Evolutionary conservation across 2,888 invertebrate species (phyloP), one percentile per base, ranked within the genome.

Genomic region (Zhuqinia jingwanae): DNA sequence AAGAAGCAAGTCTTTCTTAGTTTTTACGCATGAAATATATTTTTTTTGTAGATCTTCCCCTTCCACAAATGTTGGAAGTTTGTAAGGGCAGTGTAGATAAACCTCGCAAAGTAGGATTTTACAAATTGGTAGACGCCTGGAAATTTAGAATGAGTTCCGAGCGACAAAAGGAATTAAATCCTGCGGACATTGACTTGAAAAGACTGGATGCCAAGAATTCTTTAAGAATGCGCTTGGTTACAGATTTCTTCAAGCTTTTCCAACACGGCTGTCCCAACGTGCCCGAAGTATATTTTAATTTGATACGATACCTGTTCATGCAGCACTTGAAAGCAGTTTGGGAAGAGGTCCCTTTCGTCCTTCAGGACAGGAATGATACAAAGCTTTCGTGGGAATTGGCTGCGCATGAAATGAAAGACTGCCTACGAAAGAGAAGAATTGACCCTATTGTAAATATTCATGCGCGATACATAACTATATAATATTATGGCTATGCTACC

Each of bases 51-150:
- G 85, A 73, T 60, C 22, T 85, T 2, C 36, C 65, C 20, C 78
- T 85, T 1, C 78, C 78, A 11, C 50, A 58, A 15, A 22, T 85
- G 1, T 27, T 10, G 6, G 50, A 56, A 6, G 15, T 85, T 11
- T 85, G 85, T 60, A n/a, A 56, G 0, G 73, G 30, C 6, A 50
- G 45, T n/a, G 47, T 73, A 1, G 85, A 85, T 50, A 20, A 42
- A 0, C 45, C 47, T 0, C 53, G 58, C 3, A 85, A 85, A 50
- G 1, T 73, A 1, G 85, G 85, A 11, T 85, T 85, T 42, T 27
- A 47, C 15, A 78, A 60, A 53, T 73, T 85, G 8, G 8, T 85
- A 25, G 85, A 85, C 36, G 78, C 73, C 0, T 85, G 85, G 85
- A 85, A 70, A 47, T 85, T 60, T n/a, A 8, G 85, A 45, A 79